Evolutionary conservation across 2,113 vertebrate genomes (phyloP).

Genomic region (Hiodon alosoides): DNA sequence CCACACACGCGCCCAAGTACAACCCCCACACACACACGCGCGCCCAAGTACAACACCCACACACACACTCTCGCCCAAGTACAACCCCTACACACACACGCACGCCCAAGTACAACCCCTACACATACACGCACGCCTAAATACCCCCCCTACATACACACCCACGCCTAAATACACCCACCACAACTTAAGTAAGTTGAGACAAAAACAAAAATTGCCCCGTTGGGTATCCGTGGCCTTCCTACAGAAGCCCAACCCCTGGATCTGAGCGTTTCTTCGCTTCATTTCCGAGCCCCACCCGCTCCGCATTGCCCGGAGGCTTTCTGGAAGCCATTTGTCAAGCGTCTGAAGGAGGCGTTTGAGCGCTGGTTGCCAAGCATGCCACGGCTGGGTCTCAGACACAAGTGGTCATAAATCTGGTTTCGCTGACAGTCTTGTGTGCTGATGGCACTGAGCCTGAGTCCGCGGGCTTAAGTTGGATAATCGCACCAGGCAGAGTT

Average conservation of each 20-base stretch:
- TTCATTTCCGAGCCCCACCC: too few species aligned
- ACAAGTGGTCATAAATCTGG: not conserved
- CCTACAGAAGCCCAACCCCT: too few species aligned
- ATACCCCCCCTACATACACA: conserved; percentile 12
- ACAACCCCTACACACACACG: not conserved
- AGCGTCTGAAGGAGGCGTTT: not conserved
- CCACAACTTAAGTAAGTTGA: not conserved
- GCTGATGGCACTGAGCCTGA: not conserved
- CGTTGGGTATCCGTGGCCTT: not conserved
- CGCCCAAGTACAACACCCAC: not conserved
- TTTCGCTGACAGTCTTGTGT: not conserved
- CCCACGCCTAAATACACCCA: too few species aligned
- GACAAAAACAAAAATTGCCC: too few species aligned
- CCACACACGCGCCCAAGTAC: not conserved
- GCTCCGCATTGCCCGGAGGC: not conserved
- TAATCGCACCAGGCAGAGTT: not conserved
- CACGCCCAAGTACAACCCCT: not conserved
- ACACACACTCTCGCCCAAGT: not conserved
- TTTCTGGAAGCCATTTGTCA: not conserved
- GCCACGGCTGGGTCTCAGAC: not conserved
- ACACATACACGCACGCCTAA: too few species aligned
- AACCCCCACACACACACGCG: not conserved
- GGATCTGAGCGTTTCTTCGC: too few species aligned
- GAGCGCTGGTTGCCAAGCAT: not conserved
- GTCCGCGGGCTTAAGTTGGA: not conserved